Evolutionary conservation across 2,797 vertebrate species (phyloP), one percentile per base, ranked within the genome.

Genomic region (Sandelia bainsii): DNA sequence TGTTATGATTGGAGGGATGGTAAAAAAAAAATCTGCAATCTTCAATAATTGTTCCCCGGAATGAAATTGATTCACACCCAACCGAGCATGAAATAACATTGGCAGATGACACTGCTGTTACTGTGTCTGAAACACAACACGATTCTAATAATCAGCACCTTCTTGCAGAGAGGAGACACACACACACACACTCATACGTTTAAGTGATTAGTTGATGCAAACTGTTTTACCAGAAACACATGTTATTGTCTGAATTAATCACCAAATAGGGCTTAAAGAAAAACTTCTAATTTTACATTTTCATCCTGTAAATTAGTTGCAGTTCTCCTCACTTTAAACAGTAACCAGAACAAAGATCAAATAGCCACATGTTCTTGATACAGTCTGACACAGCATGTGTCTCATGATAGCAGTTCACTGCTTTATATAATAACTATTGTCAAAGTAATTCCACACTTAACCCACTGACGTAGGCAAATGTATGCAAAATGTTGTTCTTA

Each of bases 1-100:
- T 91, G 86, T 93, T 92, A 91, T 90, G 89, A 93, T 91, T 93
- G 89, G 74, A 83, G 82, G 77, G 83, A 79, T 76, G 64, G 64
- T 34, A 50, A 71, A 72, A 82, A 85, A 77, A 84, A 90, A 87
- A 83, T 79, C 81, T 85, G 86, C 86, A 93, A 93, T 93, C 91
- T 93, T 91, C 85, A 91, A 92, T 95, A 94, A 95, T 95, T 94
- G 93, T 93, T 94, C 88, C 91, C 89, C 69, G 85, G 91, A 94
- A 94, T 94, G 89, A 95, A 94, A 95, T 91, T 93, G 94, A 95
- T 94, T 95, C 92, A 93, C 93, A 93, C 90, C 90, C 91, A 94
- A 86, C 89, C 67, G 89, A 95, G 94, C 93, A 90, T 95, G 93
- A 94, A 95, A 95, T 95, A 93, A 94, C 93, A 93, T 91, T 94